A percentile compares a stretch with the other conserved stretches of the same genome.
These are phyloP conservation scores for Macroramphosus scolopax DNA, from an alignment of 2,797 vertebrate species.

Conservation along the genomic window DNA sequence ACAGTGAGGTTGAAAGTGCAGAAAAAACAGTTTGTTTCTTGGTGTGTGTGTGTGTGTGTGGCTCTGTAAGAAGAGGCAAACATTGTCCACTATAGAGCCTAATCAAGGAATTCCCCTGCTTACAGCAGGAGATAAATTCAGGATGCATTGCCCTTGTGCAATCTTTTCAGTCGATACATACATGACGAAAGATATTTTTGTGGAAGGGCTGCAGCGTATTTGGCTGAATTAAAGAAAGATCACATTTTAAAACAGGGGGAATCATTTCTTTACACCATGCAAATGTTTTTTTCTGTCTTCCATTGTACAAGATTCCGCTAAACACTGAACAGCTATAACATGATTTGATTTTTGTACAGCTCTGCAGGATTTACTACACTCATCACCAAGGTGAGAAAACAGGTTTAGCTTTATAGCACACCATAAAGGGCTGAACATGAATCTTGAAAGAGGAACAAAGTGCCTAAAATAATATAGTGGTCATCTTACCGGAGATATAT, in stretches of 20 bases:
- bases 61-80: background rate
- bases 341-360: slow-evolving; percentile 12
- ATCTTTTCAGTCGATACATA: background rate
- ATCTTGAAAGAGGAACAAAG: slow-evolving; percentile 59
- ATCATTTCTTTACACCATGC: background rate
- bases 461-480: slow-evolving; percentile 55
- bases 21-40: slow-evolving; percentile 5
- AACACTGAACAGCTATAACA: too few species aligned
- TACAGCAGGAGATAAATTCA: too few species aligned
- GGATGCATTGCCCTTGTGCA: background rate
- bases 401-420: slow-evolving; percentile 40
- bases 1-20: background rate
- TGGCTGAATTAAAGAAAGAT: too few species aligned
- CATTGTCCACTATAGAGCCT: too few species aligned
- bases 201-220: background rate
- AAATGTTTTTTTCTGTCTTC: slow-evolving; percentile 6
- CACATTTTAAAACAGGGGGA: too few species aligned
- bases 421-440: slow-evolving; percentile 51
- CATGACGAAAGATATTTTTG: slow-evolving; percentile 1
- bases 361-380: slow-evolving; percentile 10
- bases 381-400: slow-evolving; percentile 29
- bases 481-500: slow-evolving; percentile 55
- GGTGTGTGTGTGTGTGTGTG: background rate
- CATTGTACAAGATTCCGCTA: slow-evolving; percentile 10
- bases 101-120: too few species aligned